These are phyloP conservation scores for Taxidea taxus DNA, from an alignment of 2,113 vertebrate genomes.

Conservation along the genomic window DNA sequence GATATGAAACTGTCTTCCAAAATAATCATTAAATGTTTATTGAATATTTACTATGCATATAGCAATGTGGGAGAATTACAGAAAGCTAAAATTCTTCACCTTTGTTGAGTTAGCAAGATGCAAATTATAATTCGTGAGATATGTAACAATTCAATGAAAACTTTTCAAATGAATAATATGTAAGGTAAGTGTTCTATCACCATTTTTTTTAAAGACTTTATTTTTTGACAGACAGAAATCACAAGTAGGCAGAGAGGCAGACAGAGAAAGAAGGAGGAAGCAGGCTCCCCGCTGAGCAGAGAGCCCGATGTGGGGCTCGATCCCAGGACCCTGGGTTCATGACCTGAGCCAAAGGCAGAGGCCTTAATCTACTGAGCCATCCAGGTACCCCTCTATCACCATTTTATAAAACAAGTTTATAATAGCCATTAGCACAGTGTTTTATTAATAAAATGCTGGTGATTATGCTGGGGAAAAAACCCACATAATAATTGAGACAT, in stretches of 20 bases:
- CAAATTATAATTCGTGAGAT: neutral
- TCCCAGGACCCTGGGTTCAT: no score
- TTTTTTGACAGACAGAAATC: no score
- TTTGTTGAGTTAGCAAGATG: neutral
- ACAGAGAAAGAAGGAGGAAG: no score
- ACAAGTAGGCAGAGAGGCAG: no score
- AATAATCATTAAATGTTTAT: neutral
- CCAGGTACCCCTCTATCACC: no score
- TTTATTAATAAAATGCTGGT: neutral
- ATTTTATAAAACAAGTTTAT: slow-evolving; percentile 31
- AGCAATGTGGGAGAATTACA: neutral
- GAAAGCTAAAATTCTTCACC: neutral
- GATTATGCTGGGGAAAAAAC: neutral
- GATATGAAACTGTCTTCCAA: neutral
- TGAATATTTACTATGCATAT: neutral
- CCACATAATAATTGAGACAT: neutral
- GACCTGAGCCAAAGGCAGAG: no score
- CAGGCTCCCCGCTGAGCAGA: no score
- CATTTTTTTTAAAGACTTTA: no score
- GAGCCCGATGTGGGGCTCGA: no score
- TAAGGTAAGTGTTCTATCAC: neutral
- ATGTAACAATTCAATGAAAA: neutral
- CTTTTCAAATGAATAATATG: neutral
- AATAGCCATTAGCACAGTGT: neutral
- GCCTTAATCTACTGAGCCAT: no score